Base-by-base conservation (phyloP, 1,140 invertebrate species). In the Ceratosolen solmsi region DNA sequence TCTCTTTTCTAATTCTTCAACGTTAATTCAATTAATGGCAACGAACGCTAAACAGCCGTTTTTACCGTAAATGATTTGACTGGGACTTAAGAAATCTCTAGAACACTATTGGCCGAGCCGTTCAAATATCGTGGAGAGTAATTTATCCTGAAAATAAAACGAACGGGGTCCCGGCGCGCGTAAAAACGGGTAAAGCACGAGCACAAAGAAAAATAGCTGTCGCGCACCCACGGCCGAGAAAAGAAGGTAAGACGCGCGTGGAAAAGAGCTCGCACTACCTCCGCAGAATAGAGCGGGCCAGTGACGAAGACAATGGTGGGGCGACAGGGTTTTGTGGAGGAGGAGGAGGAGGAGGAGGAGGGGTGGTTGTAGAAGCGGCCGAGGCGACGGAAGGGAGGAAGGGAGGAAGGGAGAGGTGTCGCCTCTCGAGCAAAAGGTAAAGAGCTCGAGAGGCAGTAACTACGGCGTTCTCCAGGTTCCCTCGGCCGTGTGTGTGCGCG, bases 391-490 rank as follows among this genome's bases (percentile, higher is more conserved):
- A n/a, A n/a, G n/a, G n/a, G n/a, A n/a, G n/a, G 17, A 13, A 58
- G 36, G 0, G 54, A 46, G 56, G 1, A 30, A 49, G 41, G 22
- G 70, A 49, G n/a, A 27, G 70, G 20, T 13, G 41, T 46, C 41
- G 41, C 4, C 9, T 33, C 27, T 33, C 2, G 36, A 49, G 30
- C 27, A 22, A 71, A n/a, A 71, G 38, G 41, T 15, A 49, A 49
- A 30, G 70, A 30, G 41, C 25, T 8, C 13, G 58, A 30, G 58
- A 63, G 27, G 9, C 5, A 30, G 58, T 4, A 33, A 30, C 5
- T 4, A n/a, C 58, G 30, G 74, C 74, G 74, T 76, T 76, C 74
- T 58, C 74, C 74, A 76, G 56, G 54, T 76, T 0, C 54, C 1
- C 56, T 17, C 8, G 15, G 0, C 17, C 20, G 7, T 11, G 54